Base-by-base conservation (phyloP, 2,888 invertebrate species). In the Dione juno region DNA sequence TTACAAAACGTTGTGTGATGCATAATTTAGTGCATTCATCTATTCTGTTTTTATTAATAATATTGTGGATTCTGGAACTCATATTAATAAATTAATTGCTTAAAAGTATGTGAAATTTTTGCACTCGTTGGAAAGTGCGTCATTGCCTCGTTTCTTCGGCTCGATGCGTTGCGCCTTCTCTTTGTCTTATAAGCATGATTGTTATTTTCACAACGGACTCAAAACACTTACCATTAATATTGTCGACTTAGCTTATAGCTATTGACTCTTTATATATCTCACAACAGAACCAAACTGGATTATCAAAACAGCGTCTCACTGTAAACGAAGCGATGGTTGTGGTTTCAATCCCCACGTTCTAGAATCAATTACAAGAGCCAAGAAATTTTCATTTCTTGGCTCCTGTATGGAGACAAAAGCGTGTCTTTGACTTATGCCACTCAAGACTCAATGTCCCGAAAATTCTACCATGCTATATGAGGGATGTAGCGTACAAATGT, bases 151-250 rank as follows among this genome's bases (percentile, higher is more conserved):
- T 75, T 72, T 73, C 71, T 73, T 73, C 72, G 74, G 63, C 73
- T 70, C 71, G 75, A 64, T 74, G 75, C 72, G 72, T 74, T 71
- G 73, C 69, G 72, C 73, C 68, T 74, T 74, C 73, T 73, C 69
- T 75, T 75, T 71, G 72, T 76, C 70, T 67, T 66, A 68, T 53
- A 69, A 69, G 73, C 73, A 69, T 69, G 65, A 73, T 71, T 67
- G 67, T 69, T 70, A 67, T 72, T 70, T 76, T 76, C 75, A 73
- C 73, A 69, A 69, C 70, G 65, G 65, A 70, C 58, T 67, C 19
- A 48, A 35, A 57, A 69, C 65, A 64, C 35, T 72, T 58, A 70
- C 57, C 54, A 53, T 75, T 73, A 61, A 28, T 69, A 40, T 69
- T 72, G 67, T 75, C 57, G 67, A 10, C 21, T 66, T 64, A 67